Conservation (phyloP, 2,113 vertebrate species). For the Bujurquina vittata region DNA sequence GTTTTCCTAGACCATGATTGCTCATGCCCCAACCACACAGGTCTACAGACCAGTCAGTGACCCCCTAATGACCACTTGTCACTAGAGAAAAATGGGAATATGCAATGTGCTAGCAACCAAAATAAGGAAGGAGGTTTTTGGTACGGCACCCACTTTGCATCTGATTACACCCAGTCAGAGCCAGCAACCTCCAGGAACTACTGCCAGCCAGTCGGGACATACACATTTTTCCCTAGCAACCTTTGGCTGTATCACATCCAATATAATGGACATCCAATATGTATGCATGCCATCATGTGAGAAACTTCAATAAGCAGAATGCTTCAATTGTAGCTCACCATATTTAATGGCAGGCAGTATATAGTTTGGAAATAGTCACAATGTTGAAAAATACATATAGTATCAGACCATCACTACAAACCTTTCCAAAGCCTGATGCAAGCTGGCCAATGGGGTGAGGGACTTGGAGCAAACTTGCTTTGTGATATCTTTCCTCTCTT, state of each 20-base stretch:
- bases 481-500: slow-evolving; percentile 85
- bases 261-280: not conserved
- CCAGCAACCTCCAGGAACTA: too few species aligned
- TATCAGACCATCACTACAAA: slow-evolving; percentile 9
- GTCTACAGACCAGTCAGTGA: not conserved
- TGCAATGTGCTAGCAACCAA: not conserved
- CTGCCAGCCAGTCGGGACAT: not conserved
- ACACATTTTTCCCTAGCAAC: not conserved
- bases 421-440: slow-evolving; percentile 84
- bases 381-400: not conserved
- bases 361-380: not conserved
- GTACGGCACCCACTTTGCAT: not conserved
- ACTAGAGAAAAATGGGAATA: not conserved
- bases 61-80: not conserved
- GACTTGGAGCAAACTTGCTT: slow-evolving; percentile 79
- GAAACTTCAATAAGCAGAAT: not conserved
- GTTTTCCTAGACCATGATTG: not conserved
- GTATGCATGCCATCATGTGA: not conserved
- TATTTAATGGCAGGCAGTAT: not conserved
- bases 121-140: not conserved
- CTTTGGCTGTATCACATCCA: not conserved
- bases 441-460: slow-evolving; percentile 71
- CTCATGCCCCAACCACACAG: not conserved
- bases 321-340: not conserved
- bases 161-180: not conserved